Conservation (phyloP, 2,797 vertebrate species). For the Peromyscus melanophrys region DNA sequence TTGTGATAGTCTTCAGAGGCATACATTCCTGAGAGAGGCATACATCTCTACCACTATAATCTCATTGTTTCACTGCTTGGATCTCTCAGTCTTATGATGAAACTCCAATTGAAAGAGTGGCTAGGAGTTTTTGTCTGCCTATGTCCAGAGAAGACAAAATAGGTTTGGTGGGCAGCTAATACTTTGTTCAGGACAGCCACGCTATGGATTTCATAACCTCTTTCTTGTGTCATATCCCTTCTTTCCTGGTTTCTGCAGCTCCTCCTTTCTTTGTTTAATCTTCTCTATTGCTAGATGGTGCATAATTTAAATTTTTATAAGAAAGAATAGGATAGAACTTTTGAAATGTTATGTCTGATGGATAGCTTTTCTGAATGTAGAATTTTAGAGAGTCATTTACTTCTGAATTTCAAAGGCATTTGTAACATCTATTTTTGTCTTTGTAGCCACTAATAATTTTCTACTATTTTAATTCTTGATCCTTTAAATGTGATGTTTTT, state of each 20-base stretch:
- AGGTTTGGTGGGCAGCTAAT: background rate
- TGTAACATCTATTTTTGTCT: slow-evolving; percentile 14
- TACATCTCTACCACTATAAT: background rate
- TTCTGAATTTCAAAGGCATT: slow-evolving; percentile 29
- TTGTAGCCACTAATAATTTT: background rate
- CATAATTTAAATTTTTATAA: background rate
- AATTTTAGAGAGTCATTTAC: slow-evolving; percentile 51
- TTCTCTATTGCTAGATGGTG: background rate
- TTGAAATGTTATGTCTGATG: background rate
- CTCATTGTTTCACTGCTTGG: background rate
- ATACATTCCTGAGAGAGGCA: background rate
- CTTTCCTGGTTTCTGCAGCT: background rate
- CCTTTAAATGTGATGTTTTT: slow-evolving; percentile 19
- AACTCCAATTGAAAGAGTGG: background rate
- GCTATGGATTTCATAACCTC: background rate
- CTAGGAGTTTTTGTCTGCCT: background rate
- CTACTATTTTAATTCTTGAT: slow-evolving; percentile 10
- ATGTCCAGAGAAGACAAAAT: slow-evolving; percentile 15
- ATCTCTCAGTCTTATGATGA: background rate
- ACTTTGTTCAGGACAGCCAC: background rate
- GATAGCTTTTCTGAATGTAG: slow-evolving; percentile 3
- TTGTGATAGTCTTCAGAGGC: background rate
- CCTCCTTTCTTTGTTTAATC: slow-evolving; percentile 9
- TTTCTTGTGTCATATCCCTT: background rate
- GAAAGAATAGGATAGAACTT: background rate